Evolutionary conservation across 2,797 vertebrate genomes (phyloP).

Genomic region (Pseudochaenichthys georgianus): DNA sequence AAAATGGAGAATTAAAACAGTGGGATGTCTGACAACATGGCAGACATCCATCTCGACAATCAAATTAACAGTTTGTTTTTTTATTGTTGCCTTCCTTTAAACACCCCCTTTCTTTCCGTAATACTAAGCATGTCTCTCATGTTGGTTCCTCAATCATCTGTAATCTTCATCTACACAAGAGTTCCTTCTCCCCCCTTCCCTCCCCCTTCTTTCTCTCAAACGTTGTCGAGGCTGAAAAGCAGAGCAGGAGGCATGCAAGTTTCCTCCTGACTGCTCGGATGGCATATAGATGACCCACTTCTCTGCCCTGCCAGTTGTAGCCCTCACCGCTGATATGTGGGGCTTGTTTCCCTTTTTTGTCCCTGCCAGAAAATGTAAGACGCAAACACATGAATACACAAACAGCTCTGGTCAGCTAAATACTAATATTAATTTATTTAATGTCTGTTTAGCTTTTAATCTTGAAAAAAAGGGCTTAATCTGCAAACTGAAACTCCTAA

Average conservation of each 20-base stretch:
- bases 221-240: conserved; percentile 53
- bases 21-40: neutral
- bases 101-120: neutral
- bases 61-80: neutral
- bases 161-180: conserved; percentile 27
- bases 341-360: conserved; percentile 41
- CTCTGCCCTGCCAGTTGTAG: conserved; percentile 55
- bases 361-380: conserved; percentile 31
- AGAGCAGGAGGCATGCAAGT: conserved; percentile 55
- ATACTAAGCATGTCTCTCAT: conserved; percentile 2
- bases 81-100: neutral
- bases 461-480: conserved; percentile 17
- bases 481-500: conserved; percentile 12
- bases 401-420: conserved; percentile 48
- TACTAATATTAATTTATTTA: conserved; percentile 24
- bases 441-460: conserved; percentile 38
- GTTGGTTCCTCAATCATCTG: conserved; percentile 12
- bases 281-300: conserved; percentile 80
- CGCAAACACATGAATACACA: conserved; percentile 26
- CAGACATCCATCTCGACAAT: too few species aligned
- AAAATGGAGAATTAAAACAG: neutral
- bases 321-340: conserved; percentile 52
- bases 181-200: neutral
- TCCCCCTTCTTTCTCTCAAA: conserved; percentile 26
- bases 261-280: conserved; percentile 61